Evolutionary conservation across 1,140 invertebrate genomes (phyloP).

Genomic region (Drosophila murphyi): DNA sequence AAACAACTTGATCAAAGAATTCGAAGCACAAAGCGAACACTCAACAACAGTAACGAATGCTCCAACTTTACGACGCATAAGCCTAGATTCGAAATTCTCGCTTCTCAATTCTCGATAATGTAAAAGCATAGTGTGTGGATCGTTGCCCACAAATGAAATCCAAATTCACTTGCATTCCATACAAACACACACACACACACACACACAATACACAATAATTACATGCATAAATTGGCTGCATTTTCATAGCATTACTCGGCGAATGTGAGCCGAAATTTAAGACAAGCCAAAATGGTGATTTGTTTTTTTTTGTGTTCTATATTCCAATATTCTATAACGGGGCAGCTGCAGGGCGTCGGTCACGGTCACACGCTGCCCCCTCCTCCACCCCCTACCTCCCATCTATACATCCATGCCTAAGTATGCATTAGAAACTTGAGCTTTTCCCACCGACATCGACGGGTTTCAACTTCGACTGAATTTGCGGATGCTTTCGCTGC

Average conservation of each 20-base stretch:
- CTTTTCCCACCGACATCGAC: slow-evolving; percentile 37
- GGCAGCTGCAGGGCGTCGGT: slow-evolving; percentile 27
- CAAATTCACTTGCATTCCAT: not conserved
- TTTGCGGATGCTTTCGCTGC: slow-evolving; percentile 37
- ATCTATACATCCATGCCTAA: not conserved
- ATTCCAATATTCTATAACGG: slow-evolving; percentile 18
- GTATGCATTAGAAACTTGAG: slow-evolving; percentile 47
- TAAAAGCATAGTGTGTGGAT: too few species aligned
- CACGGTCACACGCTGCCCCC: slow-evolving; percentile 27
- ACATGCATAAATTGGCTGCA: not conserved
- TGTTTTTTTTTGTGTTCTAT: not conserved
- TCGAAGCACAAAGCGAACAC: not conserved
- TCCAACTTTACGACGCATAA: not conserved
- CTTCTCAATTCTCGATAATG: too few species aligned
- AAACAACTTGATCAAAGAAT: slow-evolving; percentile 23
- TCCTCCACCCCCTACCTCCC: not conserved
- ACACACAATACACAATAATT: too few species aligned
- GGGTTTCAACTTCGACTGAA: slow-evolving; percentile 32
- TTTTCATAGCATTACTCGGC: not conserved
- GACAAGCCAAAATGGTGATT: not conserved
- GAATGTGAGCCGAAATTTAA: slow-evolving; percentile 11
- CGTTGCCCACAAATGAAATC: too few species aligned
- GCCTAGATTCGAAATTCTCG: not conserved
- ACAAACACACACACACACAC: not conserved
- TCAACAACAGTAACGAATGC: not conserved